Base-by-base conservation (phyloP, 2,797 vertebrate genomes). In the Hoplostethus mediterraneus region DNA sequence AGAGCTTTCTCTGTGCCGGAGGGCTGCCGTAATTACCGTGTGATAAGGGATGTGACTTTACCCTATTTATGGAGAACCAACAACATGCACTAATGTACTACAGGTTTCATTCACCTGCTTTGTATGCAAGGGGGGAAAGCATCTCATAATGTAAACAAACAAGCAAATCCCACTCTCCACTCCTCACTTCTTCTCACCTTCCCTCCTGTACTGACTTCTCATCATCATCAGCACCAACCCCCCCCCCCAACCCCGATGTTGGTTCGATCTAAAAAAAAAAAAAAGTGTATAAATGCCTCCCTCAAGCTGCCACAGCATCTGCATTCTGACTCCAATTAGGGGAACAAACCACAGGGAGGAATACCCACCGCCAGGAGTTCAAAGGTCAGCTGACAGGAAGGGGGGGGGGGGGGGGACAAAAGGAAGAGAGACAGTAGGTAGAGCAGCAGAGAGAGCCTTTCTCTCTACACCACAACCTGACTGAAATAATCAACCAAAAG, bases 271-370 rank as follows among this genome's bases (percentile, higher is more conserved):
- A 33, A 76, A 52, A 84, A 21, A 21, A 21, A 33, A 76, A 52
- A 84, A 21, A 21, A 21, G 40, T 71, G 61, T 60, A n/a, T 3
- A 16, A 40, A 30, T 68, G 74, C 61, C 59, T 58, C 71, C 82
- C 70, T 76, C 52, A 79, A 85, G 76, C 85, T 91, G 85, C 85
- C 83, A 86, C 74, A 82, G 84, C 83, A 90, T 91, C 85, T 90
- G 89, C 83, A 93, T 89, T 87, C 89, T 89, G 85, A 89, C 90
- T 93, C 90, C 89, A 94, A 94, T 93, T 92, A 93, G 81, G 79
- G 84, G 81, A 90, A 86, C 87, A 90, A 91, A 92, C 88, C 84
- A 77, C 83, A 80, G 83, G 82, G 91, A 90, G 78, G 86, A 73
- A 77, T 77, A 87, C 76, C 71, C 79, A 79, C 75, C 55, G 72